These are phyloP conservation scores for Cephalopholis sonnerati DNA, from an alignment of 2,113 vertebrate species.

Conservation along the genomic window DNA sequence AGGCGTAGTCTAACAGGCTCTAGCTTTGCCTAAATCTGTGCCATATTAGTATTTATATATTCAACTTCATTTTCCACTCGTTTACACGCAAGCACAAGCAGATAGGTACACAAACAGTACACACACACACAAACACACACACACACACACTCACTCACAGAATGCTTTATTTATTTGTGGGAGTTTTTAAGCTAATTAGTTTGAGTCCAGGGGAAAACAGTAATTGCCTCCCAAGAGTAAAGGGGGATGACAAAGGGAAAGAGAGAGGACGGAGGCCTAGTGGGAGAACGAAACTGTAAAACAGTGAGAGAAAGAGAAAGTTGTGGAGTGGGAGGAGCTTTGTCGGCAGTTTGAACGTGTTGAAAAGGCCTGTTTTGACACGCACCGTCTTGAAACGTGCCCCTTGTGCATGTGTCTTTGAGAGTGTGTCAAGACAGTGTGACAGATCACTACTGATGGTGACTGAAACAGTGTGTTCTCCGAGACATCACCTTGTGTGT, in stretches of 20 bases:
- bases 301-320: slow-evolving; percentile 48
- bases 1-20: slow-evolving; percentile 49
- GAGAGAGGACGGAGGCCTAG: slow-evolving; percentile 46
- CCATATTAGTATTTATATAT: slow-evolving; percentile 83
- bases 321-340: slow-evolving; percentile 42
- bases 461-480: slow-evolving; percentile 35
- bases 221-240: slow-evolving; percentile 87
- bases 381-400: not conserved
- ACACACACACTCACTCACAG: slow-evolving; percentile 12
- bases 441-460: slow-evolving; percentile 41
- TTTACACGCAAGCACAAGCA: slow-evolving; percentile 59
- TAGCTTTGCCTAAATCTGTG: slow-evolving; percentile 62
- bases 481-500: not conserved
- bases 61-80: slow-evolving; percentile 70
- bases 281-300: slow-evolving; percentile 38
- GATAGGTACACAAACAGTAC: slow-evolving; percentile 41
- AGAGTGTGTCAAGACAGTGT: slow-evolving; percentile 20
- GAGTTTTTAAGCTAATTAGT: slow-evolving; percentile 87
- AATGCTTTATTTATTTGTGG: slow-evolving; percentile 84
- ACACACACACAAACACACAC: slow-evolving; percentile 52
- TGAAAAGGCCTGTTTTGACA: slow-evolving; percentile 37
- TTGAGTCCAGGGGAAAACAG: slow-evolving; percentile 82
- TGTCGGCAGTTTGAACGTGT: slow-evolving; percentile 11
- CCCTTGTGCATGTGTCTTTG: slow-evolving; percentile 8
- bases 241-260: slow-evolving; percentile 73